Evolutionary conservation across 2,888 invertebrate species (phyloP), one percentile per base, ranked within the genome.

Genomic region (Drosophila limbata): DNA sequence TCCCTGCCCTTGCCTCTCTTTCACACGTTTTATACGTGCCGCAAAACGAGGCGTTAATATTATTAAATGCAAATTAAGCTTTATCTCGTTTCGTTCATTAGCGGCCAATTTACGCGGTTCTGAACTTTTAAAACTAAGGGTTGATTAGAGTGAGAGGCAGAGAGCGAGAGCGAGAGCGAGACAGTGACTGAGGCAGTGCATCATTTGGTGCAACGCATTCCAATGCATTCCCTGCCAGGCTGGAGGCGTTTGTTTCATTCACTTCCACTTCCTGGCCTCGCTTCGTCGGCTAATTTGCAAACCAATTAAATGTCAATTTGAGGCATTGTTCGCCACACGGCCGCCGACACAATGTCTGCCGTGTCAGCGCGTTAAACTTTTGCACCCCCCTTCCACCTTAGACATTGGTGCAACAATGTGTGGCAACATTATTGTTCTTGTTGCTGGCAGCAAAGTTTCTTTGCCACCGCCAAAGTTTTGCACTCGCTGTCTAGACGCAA

Each of bases 281-380:
- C 68, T 65, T 44, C 33, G 75, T 44, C 33, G 75, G 90, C 87
- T 88, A 90, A 91, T 90, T 90, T 90, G 83, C 86, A 79, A 83
- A 90, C 90, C 89, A 90, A 90, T 90, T 90, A 90, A 91, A 90
- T 90, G 84, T 86, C 90, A 90, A 90, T 91, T 91, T 89, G 79
- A 88, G 84, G 88, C 90, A 90, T 85, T 85, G 86, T 89, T 86
- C 78, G 48, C 50, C 53, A 1, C 53, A 1, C 28, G 50, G 50
- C 53, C 56, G 65, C 51, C 66, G 77, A 53, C 77, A 80, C 77
- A 80, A 80, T 71, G 77, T 80, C 77, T 80, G 61, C 72, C 77
- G 76, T 76, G 76, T 76, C 75, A 75, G 76, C 75, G 75, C 64
- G 69, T 65, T 31, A 79, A 76, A 79, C 62, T 74, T 79, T 76